Evolutionary conservation across 2,888 invertebrate genomes (phyloP), one percentile per base, ranked within the genome.

Genomic region (Microctonus aethiopoides): DNA sequence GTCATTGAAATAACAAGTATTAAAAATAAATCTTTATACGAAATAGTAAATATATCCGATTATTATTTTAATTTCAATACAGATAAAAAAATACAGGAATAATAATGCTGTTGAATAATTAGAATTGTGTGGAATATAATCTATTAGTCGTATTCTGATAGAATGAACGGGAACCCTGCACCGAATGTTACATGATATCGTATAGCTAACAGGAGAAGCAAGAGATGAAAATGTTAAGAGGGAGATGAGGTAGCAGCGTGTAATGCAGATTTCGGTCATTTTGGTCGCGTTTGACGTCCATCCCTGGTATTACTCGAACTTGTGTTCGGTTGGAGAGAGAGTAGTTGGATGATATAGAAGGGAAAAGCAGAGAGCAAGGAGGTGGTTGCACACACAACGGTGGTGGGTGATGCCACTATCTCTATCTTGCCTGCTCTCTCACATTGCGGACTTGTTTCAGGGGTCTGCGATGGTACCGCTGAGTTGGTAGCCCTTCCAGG

Each of bases 401-500:
- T 46, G 46, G 46, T 46, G 46, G 46, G 16, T 59, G 52, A 67
- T 64, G 34, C 56, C 54, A 34, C 11, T 54, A 34, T 9, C 54
- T 36, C 34, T 73, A 46, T 46, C n/a, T 16, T 7, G 7, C n/a
- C 6, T 7, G n/a, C 16, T 46, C 46, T 46, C 46, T 3, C 46
- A 16, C 16, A 16, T 1, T 46, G 78, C 81, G 85, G 85, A 84
- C 85, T 84, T 83, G 84, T 80, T 83, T 84, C 79, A n/a, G n/a
- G 80, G 16, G 9, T 77, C 75, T 72, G 68, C 80, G 80, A 81
- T 78, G 69, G 73, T 70, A 67, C 73, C 74, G 75, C 68, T 79
- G 84, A 83, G 84, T 85, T 86, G 84, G 83, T 85, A 84, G 84
- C 84, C 82, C 83, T 81, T 83, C 79, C 80, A 80, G 74, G 74